Base-by-base conservation (phyloP, 64 coral and sea anemone genomes). In the Dendronephthya gigantea region DNA sequence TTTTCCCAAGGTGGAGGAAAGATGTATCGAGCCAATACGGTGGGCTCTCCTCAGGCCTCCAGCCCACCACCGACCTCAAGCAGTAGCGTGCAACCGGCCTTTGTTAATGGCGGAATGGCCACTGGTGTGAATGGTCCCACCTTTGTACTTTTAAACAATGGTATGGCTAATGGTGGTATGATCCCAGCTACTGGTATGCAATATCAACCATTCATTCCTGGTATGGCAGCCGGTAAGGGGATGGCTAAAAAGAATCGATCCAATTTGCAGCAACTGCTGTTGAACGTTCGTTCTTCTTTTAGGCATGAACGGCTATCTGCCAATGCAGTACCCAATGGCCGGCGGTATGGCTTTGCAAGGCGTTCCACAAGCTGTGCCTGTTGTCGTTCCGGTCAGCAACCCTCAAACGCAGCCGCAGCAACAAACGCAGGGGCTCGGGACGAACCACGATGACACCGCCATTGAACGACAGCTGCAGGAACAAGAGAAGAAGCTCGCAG, bases 311-410 rank as follows among this genome's bases (percentile, higher is more conserved):
- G 36, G 72, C 32, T 79, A 79, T 79, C 11, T 79, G 30, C 72
- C n/a, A 34, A 79, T 79, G 72, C 72, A 79, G 72, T 79, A 79
- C 29, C 72, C 72, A 15, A 79, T 79, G 72, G 36, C 72, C 9
- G 37, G 30, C 12, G 55, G 55, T 27, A 62, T 62, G 55, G 7
- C 55, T 22, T 12, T 62, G 17, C 72, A 34, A 16, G 29, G 19
- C 6, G 58, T 66, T 15, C 72, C 72, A 9, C 19, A 29, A 0
- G 10, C 72, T 9, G 17, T 79, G 72, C 72, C 72, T 12, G 28
- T 79, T 15, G 36, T 79, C 1, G 15, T 79, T 17, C 72, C 72
- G 72, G 36, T 79, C 32, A 62, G 55, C 55, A 79, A 12, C 36
- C 17, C 72, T 2, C 32, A 79, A 79, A 29, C 4, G 11, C 41